Percentiles rank a stretch among this genome's conserved stretches.
phyloP scores from a whole-genome alignment of 2,113 vertebrate species.

The Erythrolamprus reginae region DNA sequence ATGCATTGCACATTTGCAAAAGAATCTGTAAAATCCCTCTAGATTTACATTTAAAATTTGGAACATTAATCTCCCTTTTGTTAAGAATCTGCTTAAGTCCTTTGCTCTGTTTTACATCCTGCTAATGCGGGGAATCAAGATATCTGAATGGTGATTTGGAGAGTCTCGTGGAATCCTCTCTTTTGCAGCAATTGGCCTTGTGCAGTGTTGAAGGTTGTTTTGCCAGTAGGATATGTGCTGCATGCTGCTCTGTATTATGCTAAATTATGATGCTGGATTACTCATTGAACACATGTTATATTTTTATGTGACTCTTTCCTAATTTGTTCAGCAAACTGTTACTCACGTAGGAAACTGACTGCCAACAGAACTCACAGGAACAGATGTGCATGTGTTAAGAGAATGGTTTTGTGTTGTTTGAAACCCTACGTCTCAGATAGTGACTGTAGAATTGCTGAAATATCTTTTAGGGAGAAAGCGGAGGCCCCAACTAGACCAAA shows the following conservation, averaged over 20 bases:
- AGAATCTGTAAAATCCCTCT: constrained; percentile 26
- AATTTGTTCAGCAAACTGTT: constrained; percentile 15
- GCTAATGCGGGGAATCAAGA: constrained; percentile 22
- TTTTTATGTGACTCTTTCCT: not conserved
- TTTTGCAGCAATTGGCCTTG: constrained; percentile 13
- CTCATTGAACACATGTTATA: not conserved
- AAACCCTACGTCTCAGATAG: not conserved
- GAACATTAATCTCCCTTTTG: constrained; percentile 5
- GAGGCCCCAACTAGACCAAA: not conserved
- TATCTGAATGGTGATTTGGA: not conserved
- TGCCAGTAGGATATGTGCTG: not conserved
- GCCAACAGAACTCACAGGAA: not conserved
- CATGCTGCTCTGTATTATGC: not conserved
- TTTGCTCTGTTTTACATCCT: constrained; percentile 5
- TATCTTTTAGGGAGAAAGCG: not conserved
- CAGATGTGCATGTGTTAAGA: not conserved
- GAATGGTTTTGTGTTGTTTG: not conserved
- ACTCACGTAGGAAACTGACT: not conserved
- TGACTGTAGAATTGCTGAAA: not conserved
- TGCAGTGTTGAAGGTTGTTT: not conserved
- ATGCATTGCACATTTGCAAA: not conserved
- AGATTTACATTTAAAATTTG: constrained; percentile 11
- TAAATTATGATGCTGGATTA: not conserved
- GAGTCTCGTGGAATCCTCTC: not conserved
- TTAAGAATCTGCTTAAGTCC: constrained; percentile 2